Conservation (phyloP, 1,140 invertebrate genomes). For the Drosophila tsacasi region DNA sequence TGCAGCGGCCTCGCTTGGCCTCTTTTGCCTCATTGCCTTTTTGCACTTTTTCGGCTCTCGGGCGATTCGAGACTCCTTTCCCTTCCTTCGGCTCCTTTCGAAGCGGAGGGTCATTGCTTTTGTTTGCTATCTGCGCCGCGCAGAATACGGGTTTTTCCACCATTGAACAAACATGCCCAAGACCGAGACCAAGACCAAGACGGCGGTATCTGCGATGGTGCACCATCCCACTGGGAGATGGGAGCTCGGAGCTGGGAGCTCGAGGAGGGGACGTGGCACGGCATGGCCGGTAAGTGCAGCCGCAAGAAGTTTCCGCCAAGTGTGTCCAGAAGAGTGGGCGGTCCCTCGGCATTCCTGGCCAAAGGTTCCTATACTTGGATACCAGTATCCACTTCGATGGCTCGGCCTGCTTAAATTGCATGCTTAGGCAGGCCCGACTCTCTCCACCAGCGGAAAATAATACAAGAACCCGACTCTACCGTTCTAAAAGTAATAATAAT, state of each 20-base stretch:
- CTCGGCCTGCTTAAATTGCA: conserved; percentile 39
- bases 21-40: conserved; percentile 66
- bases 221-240: conserved; percentile 17
- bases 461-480: conserved; percentile 56
- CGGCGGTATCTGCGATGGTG: conserved; percentile 67
- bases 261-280: conserved; percentile 27
- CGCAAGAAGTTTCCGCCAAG: conserved; percentile 51
- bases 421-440: conserved; percentile 39
- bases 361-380: conserved; percentile 27
- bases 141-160: conserved; percentile 66
- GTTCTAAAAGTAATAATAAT: conserved; percentile 65
- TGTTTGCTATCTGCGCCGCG: conserved; percentile 63
- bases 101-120: conserved; percentile 45
- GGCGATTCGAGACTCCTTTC: conserved; percentile 49
- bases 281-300: conserved; percentile 69
- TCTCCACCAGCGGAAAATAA: conserved; percentile 45
- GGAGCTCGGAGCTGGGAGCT: not conserved
- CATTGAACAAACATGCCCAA: conserved; percentile 62
- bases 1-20: conserved; percentile 53
- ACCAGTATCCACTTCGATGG: conserved; percentile 32
- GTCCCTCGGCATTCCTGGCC: conserved; percentile 48
- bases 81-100: conserved; percentile 33
- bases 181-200: conserved; percentile 23
- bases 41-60: conserved; percentile 65
- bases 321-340: conserved; percentile 56